Evolutionary conservation across 92 coral and sea anemone genomes (phyloP).

Genomic region (Actinernus sp.): DNA sequence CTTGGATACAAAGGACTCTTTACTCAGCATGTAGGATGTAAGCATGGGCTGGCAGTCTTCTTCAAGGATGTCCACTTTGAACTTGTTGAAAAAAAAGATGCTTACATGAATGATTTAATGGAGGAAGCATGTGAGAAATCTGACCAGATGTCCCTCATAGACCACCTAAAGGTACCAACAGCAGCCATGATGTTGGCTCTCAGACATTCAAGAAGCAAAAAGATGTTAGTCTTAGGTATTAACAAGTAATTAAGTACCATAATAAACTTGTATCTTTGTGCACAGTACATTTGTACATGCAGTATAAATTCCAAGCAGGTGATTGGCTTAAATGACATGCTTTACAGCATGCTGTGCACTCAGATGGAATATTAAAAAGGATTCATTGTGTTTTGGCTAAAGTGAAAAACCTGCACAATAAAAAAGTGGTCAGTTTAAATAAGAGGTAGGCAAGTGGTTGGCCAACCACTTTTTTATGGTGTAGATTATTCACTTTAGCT

Average conservation of each 20-base stretch:
- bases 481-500: too few relatives aligned
- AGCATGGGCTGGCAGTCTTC: slow-evolving; percentile 66
- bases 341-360: too few relatives aligned
- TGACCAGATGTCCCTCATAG: background rate
- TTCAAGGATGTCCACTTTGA: slow-evolving; percentile 51
- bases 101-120: slow-evolving; percentile 22
- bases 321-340: too few relatives aligned
- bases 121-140: slow-evolving; percentile 13
- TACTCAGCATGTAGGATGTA: slow-evolving; percentile 33
- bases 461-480: too few relatives aligned
- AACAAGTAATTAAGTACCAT: background rate
- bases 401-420: too few relatives aligned
- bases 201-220: slow-evolving; percentile 18
- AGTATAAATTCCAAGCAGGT: background rate
- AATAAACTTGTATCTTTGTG: background rate
- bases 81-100: slow-evolving; percentile 27
- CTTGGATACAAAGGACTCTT: slow-evolving; percentile 59
- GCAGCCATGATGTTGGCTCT: slow-evolving; percentile 22
- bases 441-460: too few relatives aligned
- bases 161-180: slow-evolving; percentile 23
- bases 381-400: too few relatives aligned
- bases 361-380: too few relatives aligned
- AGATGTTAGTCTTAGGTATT: slow-evolving; percentile 48
- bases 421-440: too few relatives aligned
- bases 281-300: background rate